A percentile compares a stretch with the other conserved stretches of the same genome.
phyloP scores from a whole-genome alignment of 1,140 invertebrate genomes.

The Trichonephila inaurata region DNA sequence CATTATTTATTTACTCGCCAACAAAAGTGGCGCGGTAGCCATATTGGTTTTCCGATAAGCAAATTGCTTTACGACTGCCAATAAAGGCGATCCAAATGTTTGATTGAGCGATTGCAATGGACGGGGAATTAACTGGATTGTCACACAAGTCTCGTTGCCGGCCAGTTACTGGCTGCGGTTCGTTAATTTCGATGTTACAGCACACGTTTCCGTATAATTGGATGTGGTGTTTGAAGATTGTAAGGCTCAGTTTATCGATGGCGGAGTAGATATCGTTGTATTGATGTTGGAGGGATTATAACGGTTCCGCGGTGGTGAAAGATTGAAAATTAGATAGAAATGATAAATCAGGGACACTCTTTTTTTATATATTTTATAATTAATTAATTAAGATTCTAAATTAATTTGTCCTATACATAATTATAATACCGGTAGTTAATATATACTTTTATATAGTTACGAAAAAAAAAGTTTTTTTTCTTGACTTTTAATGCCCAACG shows the following conservation, averaged over 20 bases:
- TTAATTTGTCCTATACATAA: too few relatives aligned
- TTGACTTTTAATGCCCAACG: too few relatives aligned
- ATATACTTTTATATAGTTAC: too few relatives aligned
- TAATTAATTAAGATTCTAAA: too few relatives aligned
- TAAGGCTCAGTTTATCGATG: background rate
- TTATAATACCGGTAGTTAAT: too few relatives aligned
- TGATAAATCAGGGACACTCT: too few relatives aligned
- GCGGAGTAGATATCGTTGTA: background rate
- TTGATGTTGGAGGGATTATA: too few relatives aligned
- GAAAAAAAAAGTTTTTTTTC: too few relatives aligned
- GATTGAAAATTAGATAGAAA: too few relatives aligned
- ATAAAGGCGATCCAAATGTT: slow-evolving; percentile 11
- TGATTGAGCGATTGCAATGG: background rate
- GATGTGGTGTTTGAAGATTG: background rate
- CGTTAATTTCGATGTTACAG: background rate
- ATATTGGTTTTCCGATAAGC: slow-evolving; percentile 52
- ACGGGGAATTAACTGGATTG: background rate
- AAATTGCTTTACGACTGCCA: slow-evolving; percentile 47
- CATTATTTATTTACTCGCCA: slow-evolving; percentile 54
- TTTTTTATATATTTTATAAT: too few relatives aligned
- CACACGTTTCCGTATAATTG: background rate
- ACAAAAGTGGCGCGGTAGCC: slow-evolving; percentile 37
- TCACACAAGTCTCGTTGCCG: background rate
- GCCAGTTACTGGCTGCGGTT: background rate
- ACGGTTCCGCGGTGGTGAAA: too few relatives aligned